These are phyloP conservation scores for Meteorus colon DNA, from an alignment of 2,888 invertebrate species.

Conservation along the genomic window DNA sequence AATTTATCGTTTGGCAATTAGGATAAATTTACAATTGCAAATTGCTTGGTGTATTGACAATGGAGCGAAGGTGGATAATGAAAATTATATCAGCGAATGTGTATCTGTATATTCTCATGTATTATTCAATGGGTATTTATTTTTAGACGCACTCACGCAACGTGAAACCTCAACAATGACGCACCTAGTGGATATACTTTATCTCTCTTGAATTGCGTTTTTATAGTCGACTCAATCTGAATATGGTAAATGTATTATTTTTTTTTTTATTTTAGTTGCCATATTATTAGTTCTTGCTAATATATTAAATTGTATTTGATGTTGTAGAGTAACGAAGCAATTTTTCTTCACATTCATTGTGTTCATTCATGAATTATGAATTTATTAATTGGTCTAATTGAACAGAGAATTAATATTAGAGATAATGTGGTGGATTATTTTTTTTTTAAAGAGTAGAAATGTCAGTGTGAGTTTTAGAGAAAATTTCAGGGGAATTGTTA, in stretches of 20 bases:
- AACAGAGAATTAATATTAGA: background rate
- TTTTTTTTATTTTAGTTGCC: too few species aligned
- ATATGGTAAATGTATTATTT: background rate
- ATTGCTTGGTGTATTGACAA: conserved; percentile 23
- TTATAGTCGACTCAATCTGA: too few species aligned
- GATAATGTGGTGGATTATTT: too few species aligned
- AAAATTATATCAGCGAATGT: conserved; percentile 21
- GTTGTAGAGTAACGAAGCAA: background rate
- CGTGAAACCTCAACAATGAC: conserved; percentile 15
- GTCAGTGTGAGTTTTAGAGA: too few species aligned
- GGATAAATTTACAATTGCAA: conserved; percentile 17
- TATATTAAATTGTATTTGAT: too few species aligned
- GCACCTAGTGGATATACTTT: background rate
- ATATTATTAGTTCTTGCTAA: too few species aligned
- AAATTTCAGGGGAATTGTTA: too few species aligned
- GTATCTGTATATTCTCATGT: conserved; percentile 17
- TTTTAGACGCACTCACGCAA: conserved; percentile 17
- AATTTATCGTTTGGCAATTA: conserved; percentile 20
- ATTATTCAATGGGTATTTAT: conserved; percentile 15
- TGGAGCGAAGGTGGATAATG: conserved; percentile 20
- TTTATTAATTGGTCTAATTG: background rate
- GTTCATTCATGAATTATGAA: background rate
- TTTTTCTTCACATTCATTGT: background rate
- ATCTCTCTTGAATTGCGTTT: too few species aligned
- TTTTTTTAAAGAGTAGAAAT: too few species aligned